A percentile compares a stretch with the other conserved stretches of the same genome.
phyloP scores from a whole-genome alignment of 2,797 vertebrate species.

The Phoxinus dragarum region DNA sequence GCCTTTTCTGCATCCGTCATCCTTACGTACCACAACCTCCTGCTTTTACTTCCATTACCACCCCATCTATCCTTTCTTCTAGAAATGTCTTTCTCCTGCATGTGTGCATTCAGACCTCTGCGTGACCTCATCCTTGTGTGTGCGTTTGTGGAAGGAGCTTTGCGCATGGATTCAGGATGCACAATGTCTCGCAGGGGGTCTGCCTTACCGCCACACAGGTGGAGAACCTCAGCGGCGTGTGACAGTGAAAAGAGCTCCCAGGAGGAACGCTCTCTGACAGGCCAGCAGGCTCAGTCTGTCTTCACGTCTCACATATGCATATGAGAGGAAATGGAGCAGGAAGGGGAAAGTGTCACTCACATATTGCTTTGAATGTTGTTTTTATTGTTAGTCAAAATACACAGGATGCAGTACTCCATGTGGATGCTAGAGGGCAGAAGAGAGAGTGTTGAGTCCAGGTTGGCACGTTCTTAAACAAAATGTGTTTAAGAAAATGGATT shows the following conservation, averaged over 20 bases:
- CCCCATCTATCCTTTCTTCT: conserved; percentile 25
- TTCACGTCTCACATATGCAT: conserved; percentile 39
- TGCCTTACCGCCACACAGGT: background rate
- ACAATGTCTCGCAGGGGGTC: conserved; percentile 16
- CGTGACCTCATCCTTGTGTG: background rate
- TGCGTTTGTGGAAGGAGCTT: background rate
- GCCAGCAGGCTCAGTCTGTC: conserved; percentile 60
- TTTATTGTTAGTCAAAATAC: conserved; percentile 1
- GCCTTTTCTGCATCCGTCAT: conserved; percentile 4
- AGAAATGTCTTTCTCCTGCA: conserved; percentile 18
- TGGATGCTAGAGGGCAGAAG: conserved; percentile 17
- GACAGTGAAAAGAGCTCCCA: conserved; percentile 40
- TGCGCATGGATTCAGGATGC: background rate
- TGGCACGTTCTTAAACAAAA: background rate
- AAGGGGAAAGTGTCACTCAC: conserved; percentile 43
- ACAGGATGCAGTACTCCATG: conserved; percentile 42
- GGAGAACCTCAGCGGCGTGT: conserved; percentile 25
- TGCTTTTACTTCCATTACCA: conserved; percentile 34
- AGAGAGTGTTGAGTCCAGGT: background rate
- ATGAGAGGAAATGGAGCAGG: conserved; percentile 46
- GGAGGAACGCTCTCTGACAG: conserved; percentile 48
- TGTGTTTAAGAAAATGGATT: no score
- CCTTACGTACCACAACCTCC: background rate
- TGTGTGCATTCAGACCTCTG: conserved; percentile 16
- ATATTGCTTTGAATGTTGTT: conserved; percentile 40